Percentiles rank a stretch among this genome's conserved stretches.
Evolutionary conservation across 2,888 invertebrate species (phyloP).

Genomic region (Bibio marci): DNA sequence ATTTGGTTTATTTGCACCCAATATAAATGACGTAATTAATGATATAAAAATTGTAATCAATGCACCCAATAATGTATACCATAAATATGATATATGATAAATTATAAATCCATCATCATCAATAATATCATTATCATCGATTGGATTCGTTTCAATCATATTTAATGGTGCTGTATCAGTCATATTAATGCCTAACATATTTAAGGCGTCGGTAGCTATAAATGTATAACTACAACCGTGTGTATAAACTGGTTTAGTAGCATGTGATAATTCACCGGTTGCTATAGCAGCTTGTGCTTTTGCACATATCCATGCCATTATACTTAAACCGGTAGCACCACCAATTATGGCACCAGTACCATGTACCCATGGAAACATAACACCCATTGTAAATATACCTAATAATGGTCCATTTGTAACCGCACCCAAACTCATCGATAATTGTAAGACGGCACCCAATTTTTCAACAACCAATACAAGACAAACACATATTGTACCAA

Average conservation of each 20-base stretch:
- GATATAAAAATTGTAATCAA: conserved; percentile 37
- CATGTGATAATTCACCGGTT: conserved; percentile 30
- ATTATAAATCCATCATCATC: conserved; percentile 24
- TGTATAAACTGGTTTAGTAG: conserved; percentile 32
- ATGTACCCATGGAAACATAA: conserved; percentile 48
- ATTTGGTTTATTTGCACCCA: conserved; percentile 33
- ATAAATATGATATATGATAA: conserved; percentile 59
- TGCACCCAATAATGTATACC: conserved; percentile 51
- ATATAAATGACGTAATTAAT: conserved; percentile 32
- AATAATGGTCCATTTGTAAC: conserved; percentile 49
- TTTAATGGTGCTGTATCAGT: conserved; percentile 10
- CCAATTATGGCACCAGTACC: conserved; percentile 38
- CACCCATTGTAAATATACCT: conserved; percentile 49
- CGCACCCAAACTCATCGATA: conserved; percentile 42
- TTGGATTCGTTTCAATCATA: no score
- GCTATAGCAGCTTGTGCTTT: conserved; percentile 36
- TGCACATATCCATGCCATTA: conserved; percentile 37
- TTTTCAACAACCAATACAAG: conserved; percentile 46
- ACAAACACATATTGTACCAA: conserved; percentile 43
- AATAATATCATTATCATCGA: not conserved
- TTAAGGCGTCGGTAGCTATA: conserved; percentile 21
- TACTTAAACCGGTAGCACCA: conserved; percentile 31
- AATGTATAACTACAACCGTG: conserved; percentile 36
- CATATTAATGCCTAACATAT: conserved; percentile 18
- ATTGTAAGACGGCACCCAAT: conserved; percentile 52